Percentiles rank a stretch among this genome's conserved stretches.
phyloP scores from a whole-genome alignment of 2,888 invertebrate genomes.

The Steinernema carpocapsae region DNA sequence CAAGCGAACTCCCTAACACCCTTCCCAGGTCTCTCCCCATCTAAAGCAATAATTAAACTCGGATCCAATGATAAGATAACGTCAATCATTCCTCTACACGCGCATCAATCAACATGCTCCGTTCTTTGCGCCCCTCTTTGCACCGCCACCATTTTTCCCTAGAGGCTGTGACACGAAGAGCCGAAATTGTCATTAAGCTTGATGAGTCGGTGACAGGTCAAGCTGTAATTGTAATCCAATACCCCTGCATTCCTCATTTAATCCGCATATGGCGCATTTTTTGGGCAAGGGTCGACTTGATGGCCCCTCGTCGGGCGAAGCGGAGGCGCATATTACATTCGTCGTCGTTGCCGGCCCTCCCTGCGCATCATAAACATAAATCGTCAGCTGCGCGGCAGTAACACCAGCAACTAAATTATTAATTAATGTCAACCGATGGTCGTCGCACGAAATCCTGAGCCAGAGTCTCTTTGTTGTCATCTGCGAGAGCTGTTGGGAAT shows the following conservation, averaged over 20 bases:
- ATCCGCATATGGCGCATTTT: conserved; percentile 18
- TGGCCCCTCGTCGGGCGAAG: no score
- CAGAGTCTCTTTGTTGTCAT: neutral
- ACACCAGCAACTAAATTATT: conserved; percentile 22
- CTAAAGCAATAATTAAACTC: no score
- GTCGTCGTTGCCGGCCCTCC: no score
- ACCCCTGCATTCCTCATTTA: neutral
- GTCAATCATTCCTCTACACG: neutral
- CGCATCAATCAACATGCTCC: neutral
- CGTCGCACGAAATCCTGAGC: neutral
- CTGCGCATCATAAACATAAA: conserved; percentile 28
- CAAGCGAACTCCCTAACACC: no score
- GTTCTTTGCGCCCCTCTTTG: neutral
- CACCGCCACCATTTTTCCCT: neutral
- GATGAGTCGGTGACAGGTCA: conserved; percentile 17
- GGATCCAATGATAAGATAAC: conserved; percentile 7
- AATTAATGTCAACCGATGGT: conserved; percentile 15
- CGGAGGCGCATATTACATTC: no score
- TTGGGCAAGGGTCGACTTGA: no score
- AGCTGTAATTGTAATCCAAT: conserved; percentile 19
- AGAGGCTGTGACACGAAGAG: neutral
- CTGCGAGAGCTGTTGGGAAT: neutral
- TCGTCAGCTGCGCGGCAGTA: conserved; percentile 22
- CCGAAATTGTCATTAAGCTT: conserved; percentile 13
- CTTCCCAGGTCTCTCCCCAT: no score